A percentile compares a stretch with the other conserved stretches of the same genome.
These are phyloP conservation scores for Calcarius lapponicus DNA, from an alignment of 2,797 vertebrate genomes.

Conservation along the genomic window DNA sequence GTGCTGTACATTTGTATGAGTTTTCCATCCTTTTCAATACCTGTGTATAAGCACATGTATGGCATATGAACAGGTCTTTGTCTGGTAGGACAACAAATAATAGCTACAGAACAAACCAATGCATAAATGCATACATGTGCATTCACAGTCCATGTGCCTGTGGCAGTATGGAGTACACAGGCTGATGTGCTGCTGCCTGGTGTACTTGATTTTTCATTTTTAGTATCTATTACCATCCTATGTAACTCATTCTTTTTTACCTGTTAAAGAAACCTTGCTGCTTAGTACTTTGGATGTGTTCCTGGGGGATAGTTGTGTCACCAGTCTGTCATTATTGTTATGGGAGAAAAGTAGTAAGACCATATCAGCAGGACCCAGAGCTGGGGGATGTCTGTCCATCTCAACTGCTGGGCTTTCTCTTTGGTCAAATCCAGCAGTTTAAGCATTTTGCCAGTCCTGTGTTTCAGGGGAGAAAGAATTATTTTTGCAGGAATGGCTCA, in stretches of 20 bases:
- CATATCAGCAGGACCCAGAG: neutral
- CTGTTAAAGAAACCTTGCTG: conserved; percentile 52
- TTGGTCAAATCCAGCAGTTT: neutral
- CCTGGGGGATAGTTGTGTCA: neutral
- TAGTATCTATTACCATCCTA: conserved; percentile 16
- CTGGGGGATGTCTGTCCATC: neutral
- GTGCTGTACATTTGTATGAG: neutral
- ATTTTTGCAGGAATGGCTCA: conserved; percentile 21
- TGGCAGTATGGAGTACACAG: neutral
- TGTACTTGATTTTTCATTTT: conserved; percentile 31
- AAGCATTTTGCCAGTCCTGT: conserved; percentile 3
- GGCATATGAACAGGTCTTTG: neutral
- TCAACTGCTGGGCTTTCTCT: neutral
- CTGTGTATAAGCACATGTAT: neutral
- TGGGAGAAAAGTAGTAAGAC: conserved; percentile 15
- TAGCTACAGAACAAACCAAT: neutral
- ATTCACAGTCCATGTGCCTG: neutral
- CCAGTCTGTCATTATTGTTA: conserved; percentile 5
- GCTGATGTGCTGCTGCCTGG: neutral
- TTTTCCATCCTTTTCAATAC: neutral
- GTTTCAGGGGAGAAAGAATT: conserved; percentile 6
- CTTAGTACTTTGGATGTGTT: conserved; percentile 3
- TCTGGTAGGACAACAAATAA: neutral
- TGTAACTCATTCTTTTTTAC: conserved; percentile 23
- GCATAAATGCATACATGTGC: neutral